Percentiles rank a stretch among this genome's conserved stretches.
phyloP scores from a whole-genome alignment of 2,113 vertebrate species.

The Rhynchomys soricoides region DNA sequence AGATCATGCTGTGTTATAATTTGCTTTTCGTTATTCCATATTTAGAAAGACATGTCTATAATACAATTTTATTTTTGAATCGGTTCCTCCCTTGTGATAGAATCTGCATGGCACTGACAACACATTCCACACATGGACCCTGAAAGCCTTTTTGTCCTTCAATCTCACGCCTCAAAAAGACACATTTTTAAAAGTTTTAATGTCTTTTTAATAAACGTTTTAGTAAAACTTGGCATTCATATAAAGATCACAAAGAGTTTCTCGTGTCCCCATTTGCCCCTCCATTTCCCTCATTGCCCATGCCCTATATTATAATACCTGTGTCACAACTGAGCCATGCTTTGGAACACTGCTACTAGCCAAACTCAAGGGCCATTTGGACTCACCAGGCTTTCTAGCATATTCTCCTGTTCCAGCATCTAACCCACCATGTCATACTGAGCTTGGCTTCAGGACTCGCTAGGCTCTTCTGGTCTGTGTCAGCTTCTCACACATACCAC shows the following conservation, averaged over 20 bases:
- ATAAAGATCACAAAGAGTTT: conserved; percentile 8
- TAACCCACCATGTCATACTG: background rate
- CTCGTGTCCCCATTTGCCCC: background rate
- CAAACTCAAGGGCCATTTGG: background rate
- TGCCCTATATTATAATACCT: background rate
- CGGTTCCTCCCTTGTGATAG: background rate
- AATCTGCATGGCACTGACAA: background rate
- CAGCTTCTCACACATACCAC: background rate
- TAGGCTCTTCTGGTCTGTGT: background rate
- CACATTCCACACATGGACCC: background rate
- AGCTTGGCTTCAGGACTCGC: background rate
- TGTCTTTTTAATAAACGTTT: background rate
- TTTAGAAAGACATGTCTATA: background rate
- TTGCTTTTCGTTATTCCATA: background rate
- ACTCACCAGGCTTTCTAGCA: background rate
- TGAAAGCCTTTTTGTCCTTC: background rate
- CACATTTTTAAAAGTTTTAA: background rate
- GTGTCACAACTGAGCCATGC: background rate
- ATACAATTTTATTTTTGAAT: conserved; percentile 39
- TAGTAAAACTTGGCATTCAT: conserved; percentile 18
- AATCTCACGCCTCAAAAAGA: background rate
- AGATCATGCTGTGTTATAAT: background rate
- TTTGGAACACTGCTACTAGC: background rate
- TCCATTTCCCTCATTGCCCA: background rate
- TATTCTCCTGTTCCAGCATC: background rate